phyloP scores from a whole-genome alignment of 2,888 invertebrate genomes.

The Zeuzera pyrina region DNA sequence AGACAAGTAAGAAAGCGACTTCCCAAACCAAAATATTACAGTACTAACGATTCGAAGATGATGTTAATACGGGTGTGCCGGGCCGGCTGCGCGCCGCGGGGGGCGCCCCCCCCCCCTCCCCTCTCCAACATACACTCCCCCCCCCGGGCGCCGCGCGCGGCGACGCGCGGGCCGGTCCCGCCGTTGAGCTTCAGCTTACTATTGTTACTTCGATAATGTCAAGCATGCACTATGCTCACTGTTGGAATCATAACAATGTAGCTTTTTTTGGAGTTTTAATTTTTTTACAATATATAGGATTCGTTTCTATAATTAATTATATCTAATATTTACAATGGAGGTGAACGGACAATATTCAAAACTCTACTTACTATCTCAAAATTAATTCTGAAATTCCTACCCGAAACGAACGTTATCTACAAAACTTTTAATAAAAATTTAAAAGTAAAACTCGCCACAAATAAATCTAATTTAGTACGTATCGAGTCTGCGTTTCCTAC shows the following conservation, averaged over 20 bases:
- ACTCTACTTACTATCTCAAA: constrained; percentile 62
- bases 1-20: constrained; percentile 57
- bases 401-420: constrained; percentile 69
- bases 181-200: constrained; percentile 46
- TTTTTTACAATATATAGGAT: constrained; percentile 73
- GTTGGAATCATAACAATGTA: constrained; percentile 61
- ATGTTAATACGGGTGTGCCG: too few species aligned
- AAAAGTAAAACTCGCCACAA: constrained; percentile 64
- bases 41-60: constrained; percentile 54
- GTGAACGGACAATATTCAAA: constrained; percentile 68
- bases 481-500: constrained; percentile 53
- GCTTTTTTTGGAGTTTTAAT: constrained; percentile 69
- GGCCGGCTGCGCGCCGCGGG: too few species aligned
- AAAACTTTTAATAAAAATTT: constrained; percentile 63
- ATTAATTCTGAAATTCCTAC: constrained; percentile 62
- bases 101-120: too few species aligned
- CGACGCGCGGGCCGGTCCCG: constrained; percentile 15
- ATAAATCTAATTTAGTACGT: constrained; percentile 50
- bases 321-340: constrained; percentile 73
- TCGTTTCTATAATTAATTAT: constrained; percentile 71
- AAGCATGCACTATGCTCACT: constrained; percentile 51
- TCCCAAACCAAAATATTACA: constrained; percentile 53
- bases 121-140: too few species aligned
- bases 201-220: constrained; percentile 47
- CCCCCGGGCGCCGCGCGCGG: constrained; percentile 14